Conservation (phyloP, 2,888 invertebrate species). For the Cheilosia variabilis region DNA sequence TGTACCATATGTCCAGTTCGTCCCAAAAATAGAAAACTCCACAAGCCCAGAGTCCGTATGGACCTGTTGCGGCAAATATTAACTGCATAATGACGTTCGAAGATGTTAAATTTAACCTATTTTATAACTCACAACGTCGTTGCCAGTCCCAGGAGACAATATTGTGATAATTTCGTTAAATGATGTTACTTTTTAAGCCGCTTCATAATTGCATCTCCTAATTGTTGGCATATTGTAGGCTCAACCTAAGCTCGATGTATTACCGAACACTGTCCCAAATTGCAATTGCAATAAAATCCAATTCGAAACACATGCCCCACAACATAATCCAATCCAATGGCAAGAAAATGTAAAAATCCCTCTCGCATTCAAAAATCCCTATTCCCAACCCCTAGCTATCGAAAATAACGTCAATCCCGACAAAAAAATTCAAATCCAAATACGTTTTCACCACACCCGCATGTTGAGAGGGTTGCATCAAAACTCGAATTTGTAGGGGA, state of each 20-base stretch:
- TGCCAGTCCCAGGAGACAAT: too few relatives aligned
- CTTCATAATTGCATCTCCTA: too few relatives aligned
- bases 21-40: too few relatives aligned
- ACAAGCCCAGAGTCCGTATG: too few relatives aligned
- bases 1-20: too few relatives aligned
- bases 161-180: too few relatives aligned
- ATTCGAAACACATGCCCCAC: slow-evolving; percentile 3
- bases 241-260: slow-evolving; percentile 28
- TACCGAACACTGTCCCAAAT: slow-evolving; percentile 10
- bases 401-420: slow-evolving; percentile 52
- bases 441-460: slow-evolving; percentile 21
- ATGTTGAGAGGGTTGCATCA: slow-evolving; percentile 65
- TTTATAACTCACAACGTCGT: too few relatives aligned
- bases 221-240: slow-evolving; percentile 20
- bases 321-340: not conserved
- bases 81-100: too few relatives aligned
- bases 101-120: too few relatives aligned
- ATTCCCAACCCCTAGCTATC: slow-evolving; percentile 31
- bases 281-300: not conserved
- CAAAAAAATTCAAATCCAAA: slow-evolving; percentile 42
- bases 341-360: not conserved
- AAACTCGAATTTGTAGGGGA: slow-evolving; percentile 49
- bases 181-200: too few relatives aligned
- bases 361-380: not conserved
- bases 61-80: too few relatives aligned